Conservation (phyloP, 2,797 vertebrate species). For the Oreortyx pictus region DNA sequence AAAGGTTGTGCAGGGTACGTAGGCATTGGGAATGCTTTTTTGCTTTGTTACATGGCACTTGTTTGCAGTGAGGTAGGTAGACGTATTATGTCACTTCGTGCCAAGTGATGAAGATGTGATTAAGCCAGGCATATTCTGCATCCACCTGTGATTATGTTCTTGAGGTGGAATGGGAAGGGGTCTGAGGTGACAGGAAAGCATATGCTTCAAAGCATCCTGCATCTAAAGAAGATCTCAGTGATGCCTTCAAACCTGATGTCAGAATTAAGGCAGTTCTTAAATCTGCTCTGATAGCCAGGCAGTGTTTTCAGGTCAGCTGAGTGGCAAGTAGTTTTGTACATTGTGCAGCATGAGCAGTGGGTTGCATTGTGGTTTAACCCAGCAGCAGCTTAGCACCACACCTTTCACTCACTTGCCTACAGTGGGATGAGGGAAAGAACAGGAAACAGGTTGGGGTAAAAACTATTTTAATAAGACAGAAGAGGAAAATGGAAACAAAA, state of each 20-base stretch:
- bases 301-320: not conserved
- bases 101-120: not conserved
- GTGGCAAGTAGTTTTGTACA: too few relatives aligned
- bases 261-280: not conserved
- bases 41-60: accelerated
- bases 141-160: not conserved
- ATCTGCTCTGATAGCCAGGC: not conserved
- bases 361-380: not conserved
- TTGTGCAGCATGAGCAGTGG: not conserved
- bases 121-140: not conserved
- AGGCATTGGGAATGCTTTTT: not conserved
- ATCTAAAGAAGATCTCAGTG: not conserved
- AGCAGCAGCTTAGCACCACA: not conserved
- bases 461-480: too few relatives aligned
- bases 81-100: not conserved
- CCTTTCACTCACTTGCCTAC: too few relatives aligned
- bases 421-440: too few relatives aligned
- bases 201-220: not conserved
- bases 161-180: not conserved
- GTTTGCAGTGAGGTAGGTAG: not conserved
- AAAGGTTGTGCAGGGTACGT: not conserved
- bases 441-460: too few relatives aligned
- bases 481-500: too few relatives aligned
- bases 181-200: not conserved
- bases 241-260: too few relatives aligned